Conservation (phyloP, 1,140 invertebrate species). For the Nylanderia fulva region DNA sequence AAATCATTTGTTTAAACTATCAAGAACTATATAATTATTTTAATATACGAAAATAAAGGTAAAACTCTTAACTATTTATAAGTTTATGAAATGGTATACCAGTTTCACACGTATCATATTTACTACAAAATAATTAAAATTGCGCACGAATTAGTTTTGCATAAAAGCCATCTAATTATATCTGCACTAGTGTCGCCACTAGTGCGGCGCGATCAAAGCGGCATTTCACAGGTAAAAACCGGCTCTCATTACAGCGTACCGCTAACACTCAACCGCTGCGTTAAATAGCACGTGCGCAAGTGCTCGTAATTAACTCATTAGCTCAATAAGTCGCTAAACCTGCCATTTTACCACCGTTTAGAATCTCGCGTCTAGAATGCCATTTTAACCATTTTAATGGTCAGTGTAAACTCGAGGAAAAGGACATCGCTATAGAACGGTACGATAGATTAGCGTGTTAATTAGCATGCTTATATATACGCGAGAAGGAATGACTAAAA, state of each 20-base stretch:
- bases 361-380: background rate
- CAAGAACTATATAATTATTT: too few species aligned
- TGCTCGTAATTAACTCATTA: constrained; percentile 75
- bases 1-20: too few species aligned
- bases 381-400: constrained; percentile 47
- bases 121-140: background rate
- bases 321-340: constrained; percentile 62
- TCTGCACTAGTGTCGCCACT: constrained; percentile 12
- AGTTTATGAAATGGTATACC: too few species aligned
- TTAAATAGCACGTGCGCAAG: constrained; percentile 69
- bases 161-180: constrained; percentile 60
- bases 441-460: constrained; percentile 10
- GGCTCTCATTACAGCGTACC: constrained; percentile 67
- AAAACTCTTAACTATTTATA: too few species aligned
- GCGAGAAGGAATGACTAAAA: constrained; percentile 1
- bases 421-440: background rate
- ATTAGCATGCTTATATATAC: constrained; percentile 7
- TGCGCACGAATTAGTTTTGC: background rate
- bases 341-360: constrained; percentile 57
- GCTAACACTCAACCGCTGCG: constrained; percentile 36
- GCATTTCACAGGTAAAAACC: constrained; percentile 65
- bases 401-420: constrained; percentile 41
- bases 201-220: constrained; percentile 55
- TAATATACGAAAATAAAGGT: constrained; percentile 5
- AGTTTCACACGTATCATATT: background rate